Evolutionary conservation across 2,888 invertebrate genomes (phyloP).

Genomic region (Leptura quadrifasciata): DNA sequence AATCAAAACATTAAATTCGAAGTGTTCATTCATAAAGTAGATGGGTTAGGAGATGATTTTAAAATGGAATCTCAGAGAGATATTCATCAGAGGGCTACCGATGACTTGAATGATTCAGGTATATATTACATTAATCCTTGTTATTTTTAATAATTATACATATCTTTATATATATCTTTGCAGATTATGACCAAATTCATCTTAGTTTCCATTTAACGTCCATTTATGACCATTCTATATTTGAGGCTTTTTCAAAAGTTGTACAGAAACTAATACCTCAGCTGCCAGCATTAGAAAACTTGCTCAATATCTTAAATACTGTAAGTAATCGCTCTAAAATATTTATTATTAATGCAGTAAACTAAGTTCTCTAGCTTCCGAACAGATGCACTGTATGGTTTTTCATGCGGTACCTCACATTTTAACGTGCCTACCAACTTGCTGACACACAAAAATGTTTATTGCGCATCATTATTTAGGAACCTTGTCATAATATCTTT

Average conservation of each 20-base stretch:
- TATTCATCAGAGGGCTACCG: conserved; percentile 97
- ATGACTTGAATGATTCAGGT: conserved; percentile 93
- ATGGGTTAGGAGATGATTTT: conserved; percentile 98
- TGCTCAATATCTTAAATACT: conserved; percentile 97
- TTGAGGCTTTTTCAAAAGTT: conserved; percentile 99
- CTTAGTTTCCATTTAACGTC: conserved; percentile 97
- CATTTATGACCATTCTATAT: conserved; percentile 99
- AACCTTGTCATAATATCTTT: too few species aligned
- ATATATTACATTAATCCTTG: not conserved
- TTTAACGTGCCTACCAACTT: too few species aligned
- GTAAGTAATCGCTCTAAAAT: conserved; percentile 77
- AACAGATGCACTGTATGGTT: not conserved
- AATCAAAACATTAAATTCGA: conserved; percentile 98
- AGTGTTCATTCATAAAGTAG: conserved; percentile 99
- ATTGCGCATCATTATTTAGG: too few species aligned
- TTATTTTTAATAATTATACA: not conserved
- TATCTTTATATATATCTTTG: conserved; percentile 32
- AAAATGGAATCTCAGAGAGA: conserved; percentile 99
- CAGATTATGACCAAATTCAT: conserved; percentile 88
- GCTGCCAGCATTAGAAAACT: conserved; percentile 96
- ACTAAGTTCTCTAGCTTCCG: too few species aligned
- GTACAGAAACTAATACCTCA: conserved; percentile 99
- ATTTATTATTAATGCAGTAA: not conserved
- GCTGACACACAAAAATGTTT: too few species aligned
- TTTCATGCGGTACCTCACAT: not conserved